Evolutionary conservation across 2,113 vertebrate species (phyloP).

Genomic region (Phocoena phocoena): DNA sequence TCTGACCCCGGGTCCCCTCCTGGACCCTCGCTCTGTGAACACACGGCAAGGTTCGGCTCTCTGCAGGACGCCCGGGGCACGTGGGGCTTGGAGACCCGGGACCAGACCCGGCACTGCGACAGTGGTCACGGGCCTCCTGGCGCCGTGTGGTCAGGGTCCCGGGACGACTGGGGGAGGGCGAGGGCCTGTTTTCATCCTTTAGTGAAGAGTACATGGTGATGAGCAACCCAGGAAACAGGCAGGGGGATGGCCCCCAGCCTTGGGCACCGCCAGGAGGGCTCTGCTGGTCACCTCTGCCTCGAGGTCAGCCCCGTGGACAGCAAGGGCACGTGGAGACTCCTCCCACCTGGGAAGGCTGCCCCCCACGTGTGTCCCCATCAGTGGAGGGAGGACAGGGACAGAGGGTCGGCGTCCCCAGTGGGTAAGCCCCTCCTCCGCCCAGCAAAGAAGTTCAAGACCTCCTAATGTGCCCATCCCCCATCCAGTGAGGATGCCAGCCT

Average conservation of each 20-base stretch:
- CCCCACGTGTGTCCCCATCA: neutral
- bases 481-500: fast-evolving
- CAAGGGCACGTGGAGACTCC: fast-evolving
- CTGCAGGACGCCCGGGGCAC: neutral
- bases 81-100: fast-evolving
- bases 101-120: fast-evolving
- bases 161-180: fast-evolving
- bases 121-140: neutral
- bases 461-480: fast-evolving
- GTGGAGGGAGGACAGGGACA: neutral
- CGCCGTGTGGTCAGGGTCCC: fast-evolving
- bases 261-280: too few species aligned
- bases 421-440: neutral
- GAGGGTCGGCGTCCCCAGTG: too few species aligned
- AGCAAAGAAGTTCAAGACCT: neutral
- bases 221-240: neutral
- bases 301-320: neutral
- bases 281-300: neutral
- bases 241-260: too few species aligned
- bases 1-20: neutral
- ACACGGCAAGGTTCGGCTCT: fast-evolving
- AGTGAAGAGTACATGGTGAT: fast-evolving
- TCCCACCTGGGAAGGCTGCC: fast-evolving
- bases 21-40: neutral
- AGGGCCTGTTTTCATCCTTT: too few species aligned